Evolutionary conservation across 2,888 invertebrate species (phyloP), one percentile per base, ranked within the genome.

Genomic region (Sturmia bella): DNA sequence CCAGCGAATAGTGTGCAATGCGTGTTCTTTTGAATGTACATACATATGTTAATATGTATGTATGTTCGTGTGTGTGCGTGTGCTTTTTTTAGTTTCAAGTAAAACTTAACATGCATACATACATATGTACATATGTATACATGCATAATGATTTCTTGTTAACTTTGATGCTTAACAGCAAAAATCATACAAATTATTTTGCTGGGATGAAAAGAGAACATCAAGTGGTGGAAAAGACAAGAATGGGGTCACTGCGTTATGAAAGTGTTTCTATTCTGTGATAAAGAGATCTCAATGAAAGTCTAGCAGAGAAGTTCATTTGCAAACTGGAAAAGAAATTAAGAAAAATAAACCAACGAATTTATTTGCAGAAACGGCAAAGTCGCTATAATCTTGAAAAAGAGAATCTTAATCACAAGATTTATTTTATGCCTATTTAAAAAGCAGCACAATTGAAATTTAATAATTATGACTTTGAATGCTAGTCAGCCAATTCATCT

Each of bases 181-280:
- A n/a, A 72, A 57, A 41, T 43, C 24, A 74, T 64, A 57, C 27
- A n/a, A 61, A 66, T 45, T 19, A 61, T 57, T 41, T 13, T 32
- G 32, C 19, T 56, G 39, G 39, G 41, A n/a, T 17, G 19, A 32
- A 52, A 17, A 43, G 1, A 11, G 57, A 57, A 48, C 45, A 15
- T 57, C 50, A 37, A 61, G 17, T 27, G 15, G 24, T 43, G 19
- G 32, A 54, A 61, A 37, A 50, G 7, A 24, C 32, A 41, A 56
- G 9, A 59, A 77, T 77, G 77, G 56, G 77, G 70, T 63, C 70
- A 77, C 48, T 64, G 63, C 17, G 63, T 70, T 70, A 48, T 56
- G 27, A 32, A 77, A 56, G 70, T 77, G 24, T 56, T 45, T n/a
- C n/a, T 11, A 32, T 0, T 50, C 21, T 45, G 2, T n/a, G 70